These are phyloP conservation scores for Tetranychus urticae DNA, from an alignment of 1,140 invertebrate species.

Conservation along the genomic window DNA sequence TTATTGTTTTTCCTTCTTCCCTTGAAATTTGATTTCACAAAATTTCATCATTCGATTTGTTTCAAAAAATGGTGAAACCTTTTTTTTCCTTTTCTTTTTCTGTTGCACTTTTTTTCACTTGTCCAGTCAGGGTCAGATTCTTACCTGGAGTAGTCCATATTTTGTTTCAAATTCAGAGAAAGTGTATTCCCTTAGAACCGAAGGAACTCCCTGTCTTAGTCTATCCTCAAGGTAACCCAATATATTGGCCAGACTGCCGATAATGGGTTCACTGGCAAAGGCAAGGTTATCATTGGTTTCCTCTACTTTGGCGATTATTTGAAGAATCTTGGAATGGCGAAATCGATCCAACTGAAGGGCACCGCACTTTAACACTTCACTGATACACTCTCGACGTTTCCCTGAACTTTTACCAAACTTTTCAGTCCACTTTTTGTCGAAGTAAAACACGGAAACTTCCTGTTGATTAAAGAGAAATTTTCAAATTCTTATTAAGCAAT, in stretches of 20 bases:
- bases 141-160: constrained; percentile 72
- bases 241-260: constrained; percentile 64
- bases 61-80: too few species aligned
- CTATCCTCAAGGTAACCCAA: constrained; percentile 38
- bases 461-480: constrained; percentile 24
- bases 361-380: constrained; percentile 59
- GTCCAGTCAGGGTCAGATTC: neutral
- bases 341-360: constrained; percentile 55
- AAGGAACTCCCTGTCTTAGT: constrained; percentile 18
- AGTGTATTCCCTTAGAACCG: constrained; percentile 36
- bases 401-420: constrained; percentile 61
- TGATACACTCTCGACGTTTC: constrained; percentile 66
- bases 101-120: too few species aligned
- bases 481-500: neutral
- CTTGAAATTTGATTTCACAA: too few species aligned
- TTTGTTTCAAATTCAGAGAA: constrained; percentile 78
- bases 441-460: constrained; percentile 85
- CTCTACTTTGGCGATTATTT: constrained; percentile 27
- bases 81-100: too few species aligned
- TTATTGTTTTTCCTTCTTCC: too few species aligned
- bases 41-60: too few species aligned
- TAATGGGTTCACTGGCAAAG: constrained; percentile 68
- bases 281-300: constrained; percentile 51
- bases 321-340: constrained; percentile 59
- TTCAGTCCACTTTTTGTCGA: constrained; percentile 77